Evolutionary conservation across 37 sponge, comb jelly and placozoan genomes (phyloP).

Genomic region (Aplysina aerophoba): DNA sequence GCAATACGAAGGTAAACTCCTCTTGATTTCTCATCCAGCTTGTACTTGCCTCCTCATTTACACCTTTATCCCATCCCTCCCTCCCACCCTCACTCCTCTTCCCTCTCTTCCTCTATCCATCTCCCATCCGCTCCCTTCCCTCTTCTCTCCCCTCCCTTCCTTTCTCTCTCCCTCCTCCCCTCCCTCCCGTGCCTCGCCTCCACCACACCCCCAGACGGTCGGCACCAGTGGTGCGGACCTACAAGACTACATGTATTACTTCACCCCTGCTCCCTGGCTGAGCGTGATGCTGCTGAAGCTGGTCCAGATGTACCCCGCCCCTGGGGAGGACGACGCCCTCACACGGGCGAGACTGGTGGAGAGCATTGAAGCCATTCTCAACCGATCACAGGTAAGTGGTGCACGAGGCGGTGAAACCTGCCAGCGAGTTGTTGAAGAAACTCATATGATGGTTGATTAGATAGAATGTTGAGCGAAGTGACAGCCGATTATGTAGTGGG

Average conservation of each 20-base stretch:
- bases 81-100: not conserved
- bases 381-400: slow-evolving; percentile 61
- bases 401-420: too few species aligned
- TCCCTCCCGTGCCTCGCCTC: too few species aligned
- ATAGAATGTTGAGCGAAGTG: too few species aligned
- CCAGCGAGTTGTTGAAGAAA: too few species aligned
- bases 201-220: slow-evolving; percentile 65
- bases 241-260: slow-evolving; percentile 97
- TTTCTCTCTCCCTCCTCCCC: too few species aligned
- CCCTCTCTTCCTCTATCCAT: not conserved
- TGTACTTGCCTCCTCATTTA: not conserved
- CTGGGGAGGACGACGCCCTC: slow-evolving; percentile 81
- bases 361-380: slow-evolving; percentile 85
- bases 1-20: too few species aligned
- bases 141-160: not conserved
- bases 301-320: slow-evolving; percentile 79
- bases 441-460: too few species aligned
- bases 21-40: too few species aligned
- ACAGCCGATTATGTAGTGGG: too few species aligned
- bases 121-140: too few species aligned
- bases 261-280: slow-evolving; percentile 96
- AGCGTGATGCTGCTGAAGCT: slow-evolving; percentile 86
- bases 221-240: slow-evolving; percentile 60
- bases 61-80: not conserved
- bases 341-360: slow-evolving; percentile 77